A percentile compares a stretch with the other conserved stretches of the same genome.
These are phyloP conservation scores for Esox lucius DNA, from an alignment of 2,797 vertebrate species.

Conservation along the genomic window DNA sequence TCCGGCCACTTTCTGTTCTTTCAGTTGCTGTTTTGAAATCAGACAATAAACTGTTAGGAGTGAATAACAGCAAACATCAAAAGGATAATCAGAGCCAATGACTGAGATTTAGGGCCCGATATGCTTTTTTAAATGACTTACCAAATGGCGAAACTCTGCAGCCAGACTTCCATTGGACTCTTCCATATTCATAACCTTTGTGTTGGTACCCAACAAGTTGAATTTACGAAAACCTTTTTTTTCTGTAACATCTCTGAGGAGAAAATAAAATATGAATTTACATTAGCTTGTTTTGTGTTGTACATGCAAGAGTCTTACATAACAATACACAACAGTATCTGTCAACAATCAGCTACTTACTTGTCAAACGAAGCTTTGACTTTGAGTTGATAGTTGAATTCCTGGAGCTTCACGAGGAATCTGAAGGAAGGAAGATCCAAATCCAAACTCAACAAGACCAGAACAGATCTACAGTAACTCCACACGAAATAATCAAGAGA, in stretches of 20 bases:
- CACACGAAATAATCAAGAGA: too few species aligned
- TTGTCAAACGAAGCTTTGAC: conserved; percentile 87
- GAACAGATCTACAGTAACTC: too few species aligned
- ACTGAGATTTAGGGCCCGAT: neutral
- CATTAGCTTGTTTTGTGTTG: conserved; percentile 41
- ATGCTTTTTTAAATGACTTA: conserved; percentile 47
- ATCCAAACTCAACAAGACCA: too few species aligned
- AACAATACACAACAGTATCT: too few species aligned
- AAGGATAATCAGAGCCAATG: neutral
- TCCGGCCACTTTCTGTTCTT: conserved; percentile 91
- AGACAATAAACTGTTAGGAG: conserved; percentile 7
- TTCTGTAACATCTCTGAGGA: conserved; percentile 84
- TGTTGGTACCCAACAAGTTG: conserved; percentile 91
- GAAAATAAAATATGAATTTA: conserved; percentile 8
- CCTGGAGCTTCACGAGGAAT: conserved; percentile 90
- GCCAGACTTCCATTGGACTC: conserved; percentile 96
- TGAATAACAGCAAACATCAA: neutral
- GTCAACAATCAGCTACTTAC: too few species aligned
- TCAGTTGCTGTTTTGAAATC: conserved; percentile 83
- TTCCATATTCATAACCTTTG: conserved; percentile 99
- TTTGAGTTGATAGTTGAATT: conserved; percentile 94
- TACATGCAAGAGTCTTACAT: too few species aligned
- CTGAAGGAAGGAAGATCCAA: conserved; percentile 57
- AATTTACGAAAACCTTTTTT: conserved; percentile 97
- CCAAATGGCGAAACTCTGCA: conserved; percentile 94